Base-by-base conservation (phyloP, 2,797 vertebrate genomes). In the Chloroceryle inda region DNA sequence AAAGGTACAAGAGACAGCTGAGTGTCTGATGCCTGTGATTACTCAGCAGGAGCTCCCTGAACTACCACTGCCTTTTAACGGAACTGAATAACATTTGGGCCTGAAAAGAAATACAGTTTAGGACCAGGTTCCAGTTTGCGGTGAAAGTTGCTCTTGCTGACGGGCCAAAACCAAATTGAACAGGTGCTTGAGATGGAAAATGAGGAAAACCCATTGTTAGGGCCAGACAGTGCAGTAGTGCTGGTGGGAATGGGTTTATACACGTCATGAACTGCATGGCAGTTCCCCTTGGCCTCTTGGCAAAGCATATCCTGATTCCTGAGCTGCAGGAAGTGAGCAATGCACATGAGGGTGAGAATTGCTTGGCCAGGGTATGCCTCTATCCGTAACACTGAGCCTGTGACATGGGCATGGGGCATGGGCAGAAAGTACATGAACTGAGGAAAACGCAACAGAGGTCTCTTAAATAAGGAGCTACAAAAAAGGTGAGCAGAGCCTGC, bases 121-220 rank as follows among this genome's bases (percentile, higher is more conserved):
- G 77, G 56, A 47, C 24, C 12, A 37, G 21, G 7, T 33, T 92
- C 13, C 52, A 68, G 49, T 49, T 76, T 64, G 33, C 45, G 21
- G 26, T 78, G 50, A 72, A 69, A 86, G 29, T 53, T 89, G 18
- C 33, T 85, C 31, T 71, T 85, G 22, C 53, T 84, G 20, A 35
- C 74, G 10, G 16, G 20, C 13, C 2, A 4, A 80, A 91, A 85
- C 77, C 18, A 91, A 85, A 73, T 4, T 19, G 20, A 88, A 59
- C 8, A 45, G 7, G 13, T 40, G 11, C 21, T 77, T 6, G 9
- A 80, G 42, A 52, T 49, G 87, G 33, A 88, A 92, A 35, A 80
- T 15, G 1, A 26, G 45, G 44, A n/a, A 44, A 7, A 0, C 2
- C 2, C 13, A 5, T 63, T 61, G n/a, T 31, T 33, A 74, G 59